Evolutionary conservation across 1,140 invertebrate species (phyloP).

Genomic region (Drosophila orena): DNA sequence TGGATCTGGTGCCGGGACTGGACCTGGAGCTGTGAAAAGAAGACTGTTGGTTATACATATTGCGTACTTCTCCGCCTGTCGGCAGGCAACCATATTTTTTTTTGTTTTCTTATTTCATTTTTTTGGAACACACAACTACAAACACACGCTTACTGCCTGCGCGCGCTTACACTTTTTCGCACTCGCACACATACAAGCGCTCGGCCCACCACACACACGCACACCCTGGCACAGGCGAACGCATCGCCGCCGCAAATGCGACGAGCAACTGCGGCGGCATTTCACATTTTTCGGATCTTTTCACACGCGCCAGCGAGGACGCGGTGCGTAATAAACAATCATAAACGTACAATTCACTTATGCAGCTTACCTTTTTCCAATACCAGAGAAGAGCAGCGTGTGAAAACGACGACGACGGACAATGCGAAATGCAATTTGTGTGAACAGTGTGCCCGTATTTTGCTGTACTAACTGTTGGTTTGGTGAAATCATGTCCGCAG

Average conservation of each 20-base stretch:
- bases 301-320: constrained; percentile 2
- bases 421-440: constrained; percentile 74
- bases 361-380: constrained; percentile 69
- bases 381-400: constrained; percentile 71
- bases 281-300: constrained; percentile 35
- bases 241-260: constrained; percentile 47
- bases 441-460: constrained; percentile 32
- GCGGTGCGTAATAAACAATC: constrained; percentile 21
- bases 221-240: constrained; percentile 38
- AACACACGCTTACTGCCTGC: constrained; percentile 65
- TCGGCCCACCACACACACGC: constrained; percentile 26
- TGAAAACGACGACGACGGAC: constrained; percentile 70
- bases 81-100: constrained; percentile 76
- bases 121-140: constrained; percentile 73
- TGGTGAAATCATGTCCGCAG: constrained; percentile 13
- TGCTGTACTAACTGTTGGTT: not conserved
- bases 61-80: constrained; percentile 50
- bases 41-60: constrained; percentile 38
- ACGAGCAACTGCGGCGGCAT: constrained; percentile 67
- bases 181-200: constrained; percentile 52
- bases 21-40: constrained; percentile 34
- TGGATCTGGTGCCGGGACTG: constrained; percentile 36
- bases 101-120: constrained; percentile 76
- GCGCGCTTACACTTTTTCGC: constrained; percentile 79
- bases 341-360: constrained; percentile 29